Evolutionary conservation across 2,888 invertebrate genomes (phyloP).

Genomic region (Pterostichus madidus): DNA sequence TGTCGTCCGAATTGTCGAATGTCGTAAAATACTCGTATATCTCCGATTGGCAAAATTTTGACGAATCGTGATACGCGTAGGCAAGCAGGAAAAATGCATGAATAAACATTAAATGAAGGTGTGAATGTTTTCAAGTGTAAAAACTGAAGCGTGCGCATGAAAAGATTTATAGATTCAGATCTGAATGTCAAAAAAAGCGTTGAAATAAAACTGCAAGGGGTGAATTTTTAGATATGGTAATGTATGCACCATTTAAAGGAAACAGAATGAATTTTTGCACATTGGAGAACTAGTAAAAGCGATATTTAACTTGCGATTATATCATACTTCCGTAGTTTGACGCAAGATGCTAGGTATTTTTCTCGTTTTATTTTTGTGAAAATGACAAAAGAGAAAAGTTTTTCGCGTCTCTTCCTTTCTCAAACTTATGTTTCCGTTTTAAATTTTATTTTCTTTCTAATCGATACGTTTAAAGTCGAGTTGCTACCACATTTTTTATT

Average conservation of each 20-base stretch:
- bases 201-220: conserved; percentile 8
- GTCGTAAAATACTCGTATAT: background rate
- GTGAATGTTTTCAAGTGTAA: conserved; percentile 33
- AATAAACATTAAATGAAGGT: conserved; percentile 53
- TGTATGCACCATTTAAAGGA: conserved; percentile 7
- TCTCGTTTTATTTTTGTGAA: background rate
- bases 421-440: background rate
- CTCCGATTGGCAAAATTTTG: background rate
- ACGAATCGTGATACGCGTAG: background rate
- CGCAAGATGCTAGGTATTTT: background rate
- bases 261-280: conserved; percentile 9
- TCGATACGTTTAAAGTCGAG: no score
- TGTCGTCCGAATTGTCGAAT: background rate
- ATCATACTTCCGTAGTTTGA: background rate
- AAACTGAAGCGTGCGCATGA: conserved; percentile 47
- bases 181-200: background rate
- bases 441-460: no score
- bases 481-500: no score
- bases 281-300: background rate
- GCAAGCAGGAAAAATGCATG: conserved; percentile 17
- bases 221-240: conserved; percentile 33
- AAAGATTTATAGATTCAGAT: conserved; percentile 50
- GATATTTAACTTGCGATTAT: background rate
- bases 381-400: background rate
- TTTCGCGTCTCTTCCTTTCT: background rate